Evolutionary conservation across 2,797 vertebrate genomes (phyloP).

Genomic region (Allobates femoralis): DNA sequence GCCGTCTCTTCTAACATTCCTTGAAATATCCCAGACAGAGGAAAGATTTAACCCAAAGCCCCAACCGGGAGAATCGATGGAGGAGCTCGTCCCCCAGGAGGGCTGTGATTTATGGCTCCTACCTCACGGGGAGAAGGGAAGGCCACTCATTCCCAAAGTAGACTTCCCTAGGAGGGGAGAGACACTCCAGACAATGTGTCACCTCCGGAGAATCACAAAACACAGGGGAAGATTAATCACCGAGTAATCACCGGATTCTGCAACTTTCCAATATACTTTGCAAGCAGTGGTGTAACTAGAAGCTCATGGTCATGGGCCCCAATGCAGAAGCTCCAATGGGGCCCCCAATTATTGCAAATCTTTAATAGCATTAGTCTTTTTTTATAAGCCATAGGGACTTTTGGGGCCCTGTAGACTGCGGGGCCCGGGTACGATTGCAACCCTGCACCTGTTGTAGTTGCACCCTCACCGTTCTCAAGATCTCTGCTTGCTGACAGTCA

Average conservation of each 20-base stretch:
- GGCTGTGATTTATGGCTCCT: constrained; percentile 52
- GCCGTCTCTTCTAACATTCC: not conserved
- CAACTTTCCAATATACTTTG: not conserved
- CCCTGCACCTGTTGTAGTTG: no score
- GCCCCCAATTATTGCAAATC: no score
- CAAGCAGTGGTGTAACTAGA: no score
- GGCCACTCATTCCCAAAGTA: constrained; percentile 24
- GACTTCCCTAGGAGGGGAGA: constrained; percentile 1
- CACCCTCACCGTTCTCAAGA: not conserved
- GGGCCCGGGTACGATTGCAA: no score
- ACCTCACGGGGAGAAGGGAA: not conserved
- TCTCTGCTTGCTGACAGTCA: not conserved
- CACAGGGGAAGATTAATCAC: not conserved
- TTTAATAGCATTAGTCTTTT: no score
- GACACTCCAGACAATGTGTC: not conserved
- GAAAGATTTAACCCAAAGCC: constrained; percentile 15
- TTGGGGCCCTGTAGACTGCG: no score
- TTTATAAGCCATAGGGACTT: no score
- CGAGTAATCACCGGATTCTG: not conserved
- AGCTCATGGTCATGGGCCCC: no score
- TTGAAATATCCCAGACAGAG: constrained; percentile 35
- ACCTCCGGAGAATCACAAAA: not conserved
- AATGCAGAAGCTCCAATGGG: no score
- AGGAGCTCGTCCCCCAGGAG: constrained; percentile 16
- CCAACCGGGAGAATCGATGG: constrained; percentile 9